Conservation (phyloP, 2,888 invertebrate genomes). For the Chirona hameri region DNA sequence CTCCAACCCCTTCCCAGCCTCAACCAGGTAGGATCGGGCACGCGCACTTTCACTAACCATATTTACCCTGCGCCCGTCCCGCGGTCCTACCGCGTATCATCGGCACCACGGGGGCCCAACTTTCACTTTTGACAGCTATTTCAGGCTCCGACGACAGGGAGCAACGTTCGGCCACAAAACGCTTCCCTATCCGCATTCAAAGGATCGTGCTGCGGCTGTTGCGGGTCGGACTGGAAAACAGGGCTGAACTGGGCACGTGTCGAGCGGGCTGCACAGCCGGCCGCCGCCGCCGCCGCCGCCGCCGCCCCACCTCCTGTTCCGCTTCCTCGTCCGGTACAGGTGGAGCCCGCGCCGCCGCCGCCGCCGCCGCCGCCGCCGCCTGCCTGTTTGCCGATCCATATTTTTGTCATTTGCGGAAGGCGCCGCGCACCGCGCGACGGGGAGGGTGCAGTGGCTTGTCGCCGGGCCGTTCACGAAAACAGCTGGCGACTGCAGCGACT, state of each 20-base stretch:
- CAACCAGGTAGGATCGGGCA: too few species aligned
- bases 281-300: too few species aligned
- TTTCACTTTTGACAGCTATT: not conserved
- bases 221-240: constrained; percentile 1
- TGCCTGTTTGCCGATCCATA: constrained; percentile 13
- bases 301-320: not conserved
- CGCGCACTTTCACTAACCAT: too few species aligned
- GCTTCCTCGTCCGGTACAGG: constrained; percentile 8
- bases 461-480: not conserved
- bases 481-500: not conserved
- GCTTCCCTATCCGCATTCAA: not conserved
- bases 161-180: not conserved
- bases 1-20: too few species aligned
- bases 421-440: not conserved
- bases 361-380: not conserved
- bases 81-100: not conserved
- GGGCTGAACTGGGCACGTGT: not conserved
- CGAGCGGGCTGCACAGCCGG: not conserved
- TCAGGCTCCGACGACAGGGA: not conserved
- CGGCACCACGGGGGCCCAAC: not conserved
- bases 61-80: too few species aligned
- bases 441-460: not conserved
- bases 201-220: not conserved
- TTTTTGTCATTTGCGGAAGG: constrained; percentile 26
- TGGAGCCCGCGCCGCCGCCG: not conserved